Evolutionary conservation across 2,113 vertebrate genomes (phyloP).

Genomic region (Vidua chalybeata): DNA sequence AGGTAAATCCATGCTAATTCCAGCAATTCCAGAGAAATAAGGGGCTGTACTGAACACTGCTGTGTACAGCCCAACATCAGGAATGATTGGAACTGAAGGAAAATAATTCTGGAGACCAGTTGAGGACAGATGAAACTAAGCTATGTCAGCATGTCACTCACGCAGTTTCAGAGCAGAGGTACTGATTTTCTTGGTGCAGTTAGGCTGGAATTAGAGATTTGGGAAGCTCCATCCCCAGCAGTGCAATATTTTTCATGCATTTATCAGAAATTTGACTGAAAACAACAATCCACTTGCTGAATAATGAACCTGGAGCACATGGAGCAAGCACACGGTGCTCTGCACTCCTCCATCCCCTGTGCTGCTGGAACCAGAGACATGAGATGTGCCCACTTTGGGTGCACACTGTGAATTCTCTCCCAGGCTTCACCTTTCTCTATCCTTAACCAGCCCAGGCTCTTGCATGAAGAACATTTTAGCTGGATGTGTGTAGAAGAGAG

Average conservation of each 20-base stretch:
- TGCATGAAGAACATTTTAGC: neutral
- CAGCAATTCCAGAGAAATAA: neutral
- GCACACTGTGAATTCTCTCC: neutral
- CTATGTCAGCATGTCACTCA: neutral
- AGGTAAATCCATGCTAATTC: conserved; percentile 18
- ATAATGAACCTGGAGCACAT: neutral
- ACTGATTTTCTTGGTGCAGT: neutral
- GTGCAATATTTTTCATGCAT: neutral
- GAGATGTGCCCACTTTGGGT: neutral
- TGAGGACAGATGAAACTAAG: neutral
- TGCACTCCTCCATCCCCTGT: neutral
- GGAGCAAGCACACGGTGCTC: accelerated
- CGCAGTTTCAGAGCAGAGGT: neutral
- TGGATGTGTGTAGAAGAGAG: neutral
- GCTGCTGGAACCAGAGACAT: neutral
- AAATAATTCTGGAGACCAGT: neutral
- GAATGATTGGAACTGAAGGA: neutral
- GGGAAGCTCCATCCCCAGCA: neutral
- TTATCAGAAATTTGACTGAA: neutral
- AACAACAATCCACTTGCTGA: neutral
- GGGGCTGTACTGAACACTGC: neutral
- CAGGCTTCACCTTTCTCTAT: neutral
- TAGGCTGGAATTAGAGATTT: neutral
- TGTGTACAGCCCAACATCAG: neutral
- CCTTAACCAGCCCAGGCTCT: neutral